Percentiles rank a stretch among this genome's conserved stretches.
Evolutionary conservation across 2,888 invertebrate species (phyloP).

Genomic region (Parnassius orleans): DNA sequence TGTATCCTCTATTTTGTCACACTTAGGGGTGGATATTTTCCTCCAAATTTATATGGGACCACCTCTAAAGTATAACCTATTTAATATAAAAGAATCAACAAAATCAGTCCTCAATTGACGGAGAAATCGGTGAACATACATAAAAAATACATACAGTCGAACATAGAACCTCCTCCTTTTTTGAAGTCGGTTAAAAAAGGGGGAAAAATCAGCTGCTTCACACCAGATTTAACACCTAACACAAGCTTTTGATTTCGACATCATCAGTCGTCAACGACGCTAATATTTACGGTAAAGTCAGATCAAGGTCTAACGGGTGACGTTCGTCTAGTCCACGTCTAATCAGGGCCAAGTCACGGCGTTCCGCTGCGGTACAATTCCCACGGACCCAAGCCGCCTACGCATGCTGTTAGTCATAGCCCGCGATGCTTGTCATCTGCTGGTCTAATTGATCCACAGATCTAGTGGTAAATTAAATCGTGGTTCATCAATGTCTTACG

Average conservation of each 20-base stretch:
- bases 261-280: slow-evolving; percentile 10
- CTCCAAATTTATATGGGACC: too few species aligned
- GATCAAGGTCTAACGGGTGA: slow-evolving; percentile 28
- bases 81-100: too few species aligned
- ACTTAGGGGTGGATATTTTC: too few species aligned
- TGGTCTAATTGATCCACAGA: slow-evolving; percentile 72
- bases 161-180: too few species aligned
- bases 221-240: too few species aligned
- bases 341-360: slow-evolving; percentile 44
- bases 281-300: slow-evolving; percentile 24
- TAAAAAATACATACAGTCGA: too few species aligned
- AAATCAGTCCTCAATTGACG: too few species aligned
- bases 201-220: too few species aligned
- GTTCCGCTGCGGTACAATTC: slow-evolving; percentile 46
- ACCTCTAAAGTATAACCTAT: too few species aligned
- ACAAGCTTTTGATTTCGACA: background rate
- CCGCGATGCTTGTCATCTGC: slow-evolving; percentile 65
- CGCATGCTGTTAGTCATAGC: slow-evolving; percentile 67
- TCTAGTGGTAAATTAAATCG: slow-evolving; percentile 76
- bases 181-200: too few species aligned
- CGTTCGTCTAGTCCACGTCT: slow-evolving; percentile 42
- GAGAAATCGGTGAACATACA: too few species aligned
- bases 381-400: slow-evolving; percentile 68
- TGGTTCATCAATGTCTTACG: slow-evolving; percentile 51
- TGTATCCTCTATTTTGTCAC: too few species aligned